These are phyloP conservation scores for Pelecanoides urinatrix DNA, from an alignment of 2,113 vertebrate genomes.

Conservation along the genomic window DNA sequence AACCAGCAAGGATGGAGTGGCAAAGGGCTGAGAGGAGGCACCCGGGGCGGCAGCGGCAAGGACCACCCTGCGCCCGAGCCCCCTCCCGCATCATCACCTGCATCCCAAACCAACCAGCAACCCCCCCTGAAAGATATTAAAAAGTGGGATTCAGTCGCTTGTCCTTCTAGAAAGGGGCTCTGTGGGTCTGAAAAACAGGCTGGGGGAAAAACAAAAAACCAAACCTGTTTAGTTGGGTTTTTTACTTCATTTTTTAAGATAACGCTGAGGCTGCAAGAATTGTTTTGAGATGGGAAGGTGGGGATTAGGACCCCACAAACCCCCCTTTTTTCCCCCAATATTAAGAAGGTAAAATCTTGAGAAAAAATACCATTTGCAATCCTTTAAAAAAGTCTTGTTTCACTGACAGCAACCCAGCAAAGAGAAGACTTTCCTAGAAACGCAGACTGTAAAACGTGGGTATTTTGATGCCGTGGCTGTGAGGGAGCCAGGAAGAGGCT, in stretches of 20 bases:
- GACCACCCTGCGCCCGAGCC: neutral
- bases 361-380: fast-evolving
- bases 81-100: neutral
- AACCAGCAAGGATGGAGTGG: neutral
- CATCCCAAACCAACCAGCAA: neutral
- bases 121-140: too few relatives aligned
- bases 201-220: neutral
- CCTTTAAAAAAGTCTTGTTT: neutral
- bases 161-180: neutral
- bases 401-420: neutral
- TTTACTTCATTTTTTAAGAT: neutral
- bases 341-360: neutral
- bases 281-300: neutral
- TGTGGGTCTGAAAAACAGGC: neutral
- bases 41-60: neutral
- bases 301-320: neutral
- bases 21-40: neutral
- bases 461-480: neutral
- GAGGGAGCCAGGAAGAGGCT: neutral
- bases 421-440: neutral
- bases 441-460: fast-evolving
- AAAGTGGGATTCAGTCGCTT: neutral
- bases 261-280: neutral
- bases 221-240: fast-evolving
- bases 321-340: fast-evolving